A percentile compares a stretch with the other conserved stretches of the same genome.
phyloP scores from a whole-genome alignment of 2,113 vertebrate genomes.

The Phylloscopus trochilus region DNA sequence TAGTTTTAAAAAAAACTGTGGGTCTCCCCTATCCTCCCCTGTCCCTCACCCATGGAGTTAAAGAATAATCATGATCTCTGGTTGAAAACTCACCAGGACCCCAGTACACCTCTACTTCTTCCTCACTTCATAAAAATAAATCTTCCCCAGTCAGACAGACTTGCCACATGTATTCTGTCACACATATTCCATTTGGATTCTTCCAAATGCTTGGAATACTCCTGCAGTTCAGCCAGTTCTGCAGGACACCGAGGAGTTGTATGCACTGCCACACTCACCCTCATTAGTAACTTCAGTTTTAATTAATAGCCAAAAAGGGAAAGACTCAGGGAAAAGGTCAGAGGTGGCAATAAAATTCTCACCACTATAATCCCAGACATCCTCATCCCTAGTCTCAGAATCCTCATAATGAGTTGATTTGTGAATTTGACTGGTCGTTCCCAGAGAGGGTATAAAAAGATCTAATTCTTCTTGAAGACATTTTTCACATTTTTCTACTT shows the following conservation, averaged over 20 bases:
- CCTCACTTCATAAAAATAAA: neutral
- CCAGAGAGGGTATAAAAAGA: neutral
- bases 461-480: neutral
- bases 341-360: neutral
- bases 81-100: neutral
- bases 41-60: neutral
- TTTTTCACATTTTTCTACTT: neutral
- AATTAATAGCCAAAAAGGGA: neutral
- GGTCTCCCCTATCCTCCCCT: neutral
- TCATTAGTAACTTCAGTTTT: neutral
- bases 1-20: neutral
- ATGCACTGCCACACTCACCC: neutral
- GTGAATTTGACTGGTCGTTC: neutral
- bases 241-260: neutral
- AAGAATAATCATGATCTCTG: neutral
- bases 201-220: neutral
- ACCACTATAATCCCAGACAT: neutral
- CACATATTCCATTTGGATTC: neutral
- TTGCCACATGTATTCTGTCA: neutral
- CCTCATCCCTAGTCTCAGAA: neutral
- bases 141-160: neutral
- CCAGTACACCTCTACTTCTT: neutral
- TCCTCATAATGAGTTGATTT: neutral
- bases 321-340: neutral
- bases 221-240: neutral